Base-by-base conservation (phyloP, 2,888 invertebrate species). In the Tetropium fuscum region DNA sequence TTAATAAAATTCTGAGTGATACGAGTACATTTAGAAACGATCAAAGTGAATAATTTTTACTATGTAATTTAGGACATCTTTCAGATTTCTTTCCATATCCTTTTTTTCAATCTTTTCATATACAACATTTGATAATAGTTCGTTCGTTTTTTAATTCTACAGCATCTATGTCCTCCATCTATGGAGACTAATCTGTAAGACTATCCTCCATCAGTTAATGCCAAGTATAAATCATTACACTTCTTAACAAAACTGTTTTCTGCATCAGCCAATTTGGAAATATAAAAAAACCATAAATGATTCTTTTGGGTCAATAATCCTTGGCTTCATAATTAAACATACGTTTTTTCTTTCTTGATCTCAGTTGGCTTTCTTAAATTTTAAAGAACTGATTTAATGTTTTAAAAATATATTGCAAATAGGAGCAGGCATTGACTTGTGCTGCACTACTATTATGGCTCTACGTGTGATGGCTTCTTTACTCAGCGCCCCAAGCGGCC, bases 361-460 rank as follows among this genome's bases (percentile, higher is more conserved):
- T n/a, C n/a, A n/a, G n/a, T n/a, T n/a, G n/a, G n/a, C n/a, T n/a
- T n/a, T n/a, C n/a, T n/a, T n/a, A n/a, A 30, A 30, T 30, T 30
- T 30, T 30, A 30, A 30, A 30, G n/a, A 30, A 30, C 2, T 10
- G 30, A 30, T n/a, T n/a, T n/a, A 30, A n/a, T 30, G n/a, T 6
- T 30, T 30, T 30, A 30, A 7, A 30, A 30, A 30, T 30, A 30
- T 30, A n/a, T 30, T 30, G 30, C 30, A 30, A 30, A 30, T n/a
- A n/a, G 30, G 30, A 30, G 30, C 30, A 11, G 30, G 30, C 30
- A 11, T 30, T 30, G 30, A 30, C 30, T 30, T 30, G 30, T 30
- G n/a, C 30, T 30, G n/a, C 30, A 30, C 30, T 11, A 30, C 30
- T n/a, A 30, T 30, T 30, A 30, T n/a, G 30, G 30, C 30, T 30